phyloP scores from a whole-genome alignment of 2,797 vertebrate genomes.

The Avahi laniger region DNA sequence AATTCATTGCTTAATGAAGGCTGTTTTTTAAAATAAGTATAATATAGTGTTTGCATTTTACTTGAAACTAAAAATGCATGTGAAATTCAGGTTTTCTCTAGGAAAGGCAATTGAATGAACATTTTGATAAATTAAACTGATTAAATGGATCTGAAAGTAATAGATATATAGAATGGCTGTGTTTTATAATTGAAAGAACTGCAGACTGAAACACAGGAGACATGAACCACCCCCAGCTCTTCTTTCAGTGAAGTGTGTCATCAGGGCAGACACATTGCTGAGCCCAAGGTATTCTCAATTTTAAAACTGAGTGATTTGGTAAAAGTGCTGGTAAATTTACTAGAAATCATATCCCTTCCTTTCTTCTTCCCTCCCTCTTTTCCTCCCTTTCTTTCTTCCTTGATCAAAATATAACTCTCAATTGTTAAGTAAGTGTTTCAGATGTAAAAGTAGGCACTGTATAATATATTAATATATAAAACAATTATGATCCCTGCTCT shows the following conservation, averaged over 20 bases:
- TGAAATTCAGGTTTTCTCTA: constrained; percentile 41
- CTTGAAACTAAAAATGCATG: constrained; percentile 44
- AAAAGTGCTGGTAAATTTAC: neutral
- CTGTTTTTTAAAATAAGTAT: constrained; percentile 44
- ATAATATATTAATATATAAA: neutral
- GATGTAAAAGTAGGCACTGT: neutral
- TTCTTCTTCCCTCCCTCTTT: neutral
- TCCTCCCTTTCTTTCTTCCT: neutral
- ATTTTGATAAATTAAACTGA: constrained; percentile 49
- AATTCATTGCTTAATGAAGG: constrained; percentile 45
- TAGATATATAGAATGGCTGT: neutral
- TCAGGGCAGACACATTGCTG: neutral
- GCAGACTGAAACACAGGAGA: neutral
- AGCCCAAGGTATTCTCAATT: neutral
- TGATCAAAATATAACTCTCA: neutral
- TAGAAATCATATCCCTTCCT: neutral
- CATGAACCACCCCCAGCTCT: neutral
- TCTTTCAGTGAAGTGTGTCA: neutral
- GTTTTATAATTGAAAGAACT: neutral
- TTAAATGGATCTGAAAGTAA: constrained; percentile 23
- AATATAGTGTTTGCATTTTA: constrained; percentile 14
- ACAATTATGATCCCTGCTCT: neutral
- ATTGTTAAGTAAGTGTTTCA: neutral
- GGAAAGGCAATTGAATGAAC: neutral
- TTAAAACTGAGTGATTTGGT: constrained; percentile 20